Percentiles rank a stretch among this genome's conserved stretches.
Conservation (phyloP, 2,797 vertebrate genomes). For the Sorex maritimensis region DNA sequence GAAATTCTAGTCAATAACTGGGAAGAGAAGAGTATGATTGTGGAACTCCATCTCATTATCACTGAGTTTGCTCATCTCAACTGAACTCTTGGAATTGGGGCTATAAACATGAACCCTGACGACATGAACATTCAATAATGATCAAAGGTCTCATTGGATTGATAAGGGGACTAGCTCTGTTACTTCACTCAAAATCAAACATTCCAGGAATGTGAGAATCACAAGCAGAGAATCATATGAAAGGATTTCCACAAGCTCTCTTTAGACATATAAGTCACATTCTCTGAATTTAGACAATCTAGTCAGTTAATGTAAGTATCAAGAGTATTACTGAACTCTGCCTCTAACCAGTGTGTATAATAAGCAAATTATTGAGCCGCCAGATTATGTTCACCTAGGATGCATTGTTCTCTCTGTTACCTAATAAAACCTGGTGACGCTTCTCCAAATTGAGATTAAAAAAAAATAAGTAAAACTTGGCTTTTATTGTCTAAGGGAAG, state of each 20-base stretch:
- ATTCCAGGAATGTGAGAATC: not conserved
- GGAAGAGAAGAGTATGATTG: not conserved
- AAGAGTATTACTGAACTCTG: no score
- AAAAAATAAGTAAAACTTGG: not conserved
- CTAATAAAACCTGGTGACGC: not conserved
- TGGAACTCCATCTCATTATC: not conserved
- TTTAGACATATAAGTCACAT: not conserved
- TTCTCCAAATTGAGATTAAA: not conserved
- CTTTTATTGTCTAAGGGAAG: not conserved
- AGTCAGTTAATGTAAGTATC: no score
- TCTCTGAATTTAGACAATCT: not conserved
- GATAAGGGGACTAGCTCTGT: not conserved
- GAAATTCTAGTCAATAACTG: not conserved
- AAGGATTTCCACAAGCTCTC: not conserved
- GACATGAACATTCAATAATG: not conserved
- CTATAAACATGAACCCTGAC: not conserved
- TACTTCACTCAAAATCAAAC: not conserved
- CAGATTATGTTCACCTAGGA: not conserved
- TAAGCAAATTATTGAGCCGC: not conserved
- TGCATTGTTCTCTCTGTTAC: not conserved
- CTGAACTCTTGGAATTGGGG: not conserved
- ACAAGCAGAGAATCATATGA: not conserved
- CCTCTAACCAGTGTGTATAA: not conserved
- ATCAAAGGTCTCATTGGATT: not conserved
- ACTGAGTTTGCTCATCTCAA: constrained; percentile 10